Conservation (phyloP, 1,140 invertebrate species). For the Bombyx mandarina region DNA sequence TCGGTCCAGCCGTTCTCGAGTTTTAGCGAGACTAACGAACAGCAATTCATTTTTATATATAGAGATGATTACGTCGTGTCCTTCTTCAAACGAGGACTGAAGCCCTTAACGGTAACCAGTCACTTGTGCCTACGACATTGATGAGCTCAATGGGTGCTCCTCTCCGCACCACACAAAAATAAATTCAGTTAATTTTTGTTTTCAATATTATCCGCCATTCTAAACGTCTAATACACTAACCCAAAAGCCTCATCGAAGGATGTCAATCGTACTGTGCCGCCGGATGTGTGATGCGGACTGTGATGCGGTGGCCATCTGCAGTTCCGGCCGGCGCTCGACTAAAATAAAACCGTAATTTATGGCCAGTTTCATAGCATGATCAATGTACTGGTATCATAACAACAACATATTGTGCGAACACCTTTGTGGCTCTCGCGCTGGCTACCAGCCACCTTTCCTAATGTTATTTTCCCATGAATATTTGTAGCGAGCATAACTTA, state of each 20-base stretch:
- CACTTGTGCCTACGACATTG: too few species aligned
- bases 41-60: too few species aligned
- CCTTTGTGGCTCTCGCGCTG: conserved; percentile 14
- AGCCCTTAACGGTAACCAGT: too few species aligned
- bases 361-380: conserved; percentile 9
- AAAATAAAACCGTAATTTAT: conserved; percentile 15
- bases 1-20: too few species aligned
- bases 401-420: conserved; percentile 12
- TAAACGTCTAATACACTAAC: background rate
- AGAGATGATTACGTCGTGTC: too few species aligned
- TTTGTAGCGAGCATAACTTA: too few species aligned
- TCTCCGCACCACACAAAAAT: too few species aligned
- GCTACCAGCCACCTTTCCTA: conserved; percentile 10
- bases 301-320: conserved; percentile 34
- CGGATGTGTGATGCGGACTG: too few species aligned
- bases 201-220: conserved; percentile 1
- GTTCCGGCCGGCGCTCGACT: conserved; percentile 28
- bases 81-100: too few species aligned
- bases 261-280: conserved; percentile 43
- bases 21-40: too few species aligned
- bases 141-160: too few species aligned
- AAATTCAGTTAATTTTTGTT: background rate
- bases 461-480: background rate
- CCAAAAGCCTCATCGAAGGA: conserved; percentile 17
- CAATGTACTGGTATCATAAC: conserved; percentile 12